Base-by-base conservation (phyloP, 1,140 invertebrate genomes). In the Diabrotica virgifera region DNA sequence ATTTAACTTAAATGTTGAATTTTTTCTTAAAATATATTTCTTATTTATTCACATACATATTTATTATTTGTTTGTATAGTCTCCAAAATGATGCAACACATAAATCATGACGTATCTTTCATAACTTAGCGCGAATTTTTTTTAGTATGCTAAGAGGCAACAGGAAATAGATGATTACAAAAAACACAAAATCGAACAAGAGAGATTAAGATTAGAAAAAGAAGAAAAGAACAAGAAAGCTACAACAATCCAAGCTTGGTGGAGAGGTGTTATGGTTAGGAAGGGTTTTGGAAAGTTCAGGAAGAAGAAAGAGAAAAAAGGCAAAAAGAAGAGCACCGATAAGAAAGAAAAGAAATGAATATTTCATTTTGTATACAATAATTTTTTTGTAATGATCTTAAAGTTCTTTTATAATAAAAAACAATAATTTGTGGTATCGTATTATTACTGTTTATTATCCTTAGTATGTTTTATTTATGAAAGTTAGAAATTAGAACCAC, bases 201-300 rank as follows among this genome's bases (percentile, higher is more conserved):
- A 72, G 52, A 62, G 64, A 46, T 63, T 71, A 67, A 60, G 67
- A 40, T 54, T 66, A 54, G 62, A 68, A 59, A 52, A 68, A 53
- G 12, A 63, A 52, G 62, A 52, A 53, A 68, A 56, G 59, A 70
- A 67, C 36, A 52, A 36, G 57, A 66, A 64, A 35, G 75, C 75
- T 12, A 77, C 71, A 7, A 73, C 63, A 68, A 87, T 89, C 58
- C 86, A 87, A 76, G 84, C 89, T 0, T 90, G 87, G 84, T 90
- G 88, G 87, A 81, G 87, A 61, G 87, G 86, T 10, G 76, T 86
- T 10, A 88, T 89, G 86, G 86, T 89, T 13, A 82, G 87, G 10
- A 79, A 83, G 63, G 84, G 84, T 62, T 77, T 89, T 37, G 87
- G 87, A 24, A 82, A 83, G 35, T 88, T 85, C 75, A 81, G 82